phyloP scores from a whole-genome alignment of 2,797 vertebrate genomes.

The Protonibea diacanthus region DNA sequence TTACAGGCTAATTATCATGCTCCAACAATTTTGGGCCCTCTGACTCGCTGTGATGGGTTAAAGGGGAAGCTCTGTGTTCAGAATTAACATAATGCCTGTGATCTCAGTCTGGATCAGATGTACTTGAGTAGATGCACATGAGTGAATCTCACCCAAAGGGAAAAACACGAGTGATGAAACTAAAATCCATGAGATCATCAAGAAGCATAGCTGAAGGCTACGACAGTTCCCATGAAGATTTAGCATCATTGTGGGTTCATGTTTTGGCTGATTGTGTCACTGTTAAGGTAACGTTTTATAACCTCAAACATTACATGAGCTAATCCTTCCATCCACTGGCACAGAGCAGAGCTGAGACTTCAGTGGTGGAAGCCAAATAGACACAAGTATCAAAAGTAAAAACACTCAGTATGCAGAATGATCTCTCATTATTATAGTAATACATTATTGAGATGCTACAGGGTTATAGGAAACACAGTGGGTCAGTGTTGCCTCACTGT shows the following conservation, averaged over 20 bases:
- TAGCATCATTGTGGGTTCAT: constrained; percentile 30
- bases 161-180: constrained; percentile 46
- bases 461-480: background rate
- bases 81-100: constrained; percentile 53
- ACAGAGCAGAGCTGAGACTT: background rate
- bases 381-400: background rate
- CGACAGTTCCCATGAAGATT: constrained; percentile 37
- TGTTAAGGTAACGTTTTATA: constrained; percentile 32
- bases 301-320: constrained; percentile 16
- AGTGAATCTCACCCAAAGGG: constrained; percentile 44
- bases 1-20: constrained; percentile 38
- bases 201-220: constrained; percentile 42
- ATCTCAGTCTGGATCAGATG: constrained; percentile 47
- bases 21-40: constrained; percentile 12
- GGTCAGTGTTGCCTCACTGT: too few relatives aligned
- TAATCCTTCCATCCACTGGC: background rate
- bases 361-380: background rate
- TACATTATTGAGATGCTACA: background rate
- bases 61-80: constrained; percentile 41
- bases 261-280: constrained; percentile 27
- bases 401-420: background rate
- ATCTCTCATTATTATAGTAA: background rate
- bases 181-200: constrained; percentile 60
- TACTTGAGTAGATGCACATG: constrained; percentile 36
- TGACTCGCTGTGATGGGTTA: constrained; percentile 38